Conservation (phyloP, 2,113 vertebrate species). For the Todiramphus saurophagus region DNA sequence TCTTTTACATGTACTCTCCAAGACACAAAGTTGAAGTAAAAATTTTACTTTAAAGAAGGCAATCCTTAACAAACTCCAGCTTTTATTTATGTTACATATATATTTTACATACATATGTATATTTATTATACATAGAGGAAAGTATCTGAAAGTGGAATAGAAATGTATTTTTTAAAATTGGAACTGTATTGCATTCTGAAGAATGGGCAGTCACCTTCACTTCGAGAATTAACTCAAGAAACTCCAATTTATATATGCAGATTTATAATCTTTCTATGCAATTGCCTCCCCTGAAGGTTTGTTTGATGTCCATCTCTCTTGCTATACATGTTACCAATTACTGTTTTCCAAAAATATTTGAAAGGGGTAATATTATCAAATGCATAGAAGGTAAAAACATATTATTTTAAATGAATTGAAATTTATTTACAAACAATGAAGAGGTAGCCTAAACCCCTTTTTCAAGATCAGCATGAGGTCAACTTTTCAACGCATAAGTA, state of each 20-base stretch:
- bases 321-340: background rate
- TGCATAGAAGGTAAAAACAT: background rate
- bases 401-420: background rate
- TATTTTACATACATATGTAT: background rate
- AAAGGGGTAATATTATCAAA: background rate
- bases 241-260: constrained; percentile 23
- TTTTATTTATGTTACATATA: background rate
- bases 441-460: background rate
- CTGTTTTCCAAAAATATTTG: constrained; percentile 9
- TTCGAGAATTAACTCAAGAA: background rate
- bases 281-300: background rate
- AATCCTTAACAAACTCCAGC: background rate
- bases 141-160: background rate
- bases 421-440: background rate
- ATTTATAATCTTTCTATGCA: constrained; percentile 8
- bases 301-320: background rate
- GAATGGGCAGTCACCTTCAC: background rate
- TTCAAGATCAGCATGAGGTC: background rate
- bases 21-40: background rate
- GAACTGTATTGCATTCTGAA: background rate
- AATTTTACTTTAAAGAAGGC: background rate
- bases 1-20: background rate
- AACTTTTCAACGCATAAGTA: background rate
- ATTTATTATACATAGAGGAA: background rate
- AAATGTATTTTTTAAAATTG: background rate